Conservation (phyloP, 2,888 invertebrate species). For the Rotaria socialis region DNA sequence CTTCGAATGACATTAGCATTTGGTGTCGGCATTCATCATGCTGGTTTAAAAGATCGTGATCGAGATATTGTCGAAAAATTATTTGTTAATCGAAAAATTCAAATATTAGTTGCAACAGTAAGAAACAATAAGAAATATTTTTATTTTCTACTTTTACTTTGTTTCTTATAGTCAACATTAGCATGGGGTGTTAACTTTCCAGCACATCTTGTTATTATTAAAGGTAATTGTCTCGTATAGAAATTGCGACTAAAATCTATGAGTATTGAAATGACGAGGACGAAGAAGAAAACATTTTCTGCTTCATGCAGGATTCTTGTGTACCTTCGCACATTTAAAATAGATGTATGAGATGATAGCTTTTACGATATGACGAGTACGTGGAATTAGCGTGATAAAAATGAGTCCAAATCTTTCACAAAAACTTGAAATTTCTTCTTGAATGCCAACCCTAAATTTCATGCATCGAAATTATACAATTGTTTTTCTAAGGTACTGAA, state of each 20-base stretch:
- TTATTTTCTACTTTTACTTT: slow-evolving; percentile 63
- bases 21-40: slow-evolving; percentile 97
- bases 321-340: too few species aligned
- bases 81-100: slow-evolving; percentile 88
- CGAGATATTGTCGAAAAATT: slow-evolving; percentile 84
- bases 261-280: too few species aligned
- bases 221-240: neutral
- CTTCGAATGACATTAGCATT: slow-evolving; percentile 86
- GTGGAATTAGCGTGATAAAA: too few species aligned
- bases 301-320: too few species aligned
- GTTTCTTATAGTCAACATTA: slow-evolving; percentile 90
- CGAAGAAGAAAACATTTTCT: too few species aligned
- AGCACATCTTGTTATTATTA: slow-evolving; percentile 71
- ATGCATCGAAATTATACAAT: too few species aligned
- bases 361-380: too few species aligned
- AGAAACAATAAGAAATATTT: neutral
- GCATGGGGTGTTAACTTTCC: slow-evolving; percentile 99
- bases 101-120: slow-evolving; percentile 63
- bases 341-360: too few species aligned
- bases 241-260: too few species aligned
- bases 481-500: slow-evolving; percentile 62
- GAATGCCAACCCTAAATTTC: too few species aligned
- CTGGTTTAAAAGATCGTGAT: slow-evolving; percentile 87
- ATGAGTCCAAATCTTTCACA: too few species aligned
- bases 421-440: too few species aligned